Percentiles rank a stretch among this genome's conserved stretches.
These are phyloP conservation scores for Podarcis muralis DNA, from an alignment of 2,113 vertebrate genomes.

Conservation along the genomic window DNA sequence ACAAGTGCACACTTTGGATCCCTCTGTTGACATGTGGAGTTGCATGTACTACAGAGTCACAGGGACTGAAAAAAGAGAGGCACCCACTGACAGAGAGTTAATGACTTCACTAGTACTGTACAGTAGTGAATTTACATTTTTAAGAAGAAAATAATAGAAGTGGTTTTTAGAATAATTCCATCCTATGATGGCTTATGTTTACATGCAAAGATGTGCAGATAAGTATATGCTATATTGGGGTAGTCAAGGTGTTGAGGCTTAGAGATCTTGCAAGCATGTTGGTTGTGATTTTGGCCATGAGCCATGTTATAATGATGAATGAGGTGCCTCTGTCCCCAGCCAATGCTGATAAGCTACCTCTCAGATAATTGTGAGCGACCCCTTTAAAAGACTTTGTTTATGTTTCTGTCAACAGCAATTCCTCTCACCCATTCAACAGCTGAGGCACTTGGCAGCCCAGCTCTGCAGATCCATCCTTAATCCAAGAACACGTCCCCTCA, in stretches of 20 bases:
- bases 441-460: conserved; percentile 11
- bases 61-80: background rate
- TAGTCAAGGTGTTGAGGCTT: background rate
- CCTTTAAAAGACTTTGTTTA: conserved; percentile 20
- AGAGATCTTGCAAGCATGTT: background rate
- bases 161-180: background rate
- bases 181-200: background rate
- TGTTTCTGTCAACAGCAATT: conserved; percentile 16
- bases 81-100: background rate
- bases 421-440: conserved; percentile 23
- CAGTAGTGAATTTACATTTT: background rate
- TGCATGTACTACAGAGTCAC: background rate
- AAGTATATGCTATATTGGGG: background rate
- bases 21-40: background rate
- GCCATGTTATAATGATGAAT: background rate
- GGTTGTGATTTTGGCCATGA: background rate
- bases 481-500: conserved; percentile 31
- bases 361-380: background rate
- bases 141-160: no score
- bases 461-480: conserved; percentile 7
- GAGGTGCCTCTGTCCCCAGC: background rate
- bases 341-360: background rate
- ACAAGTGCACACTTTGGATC: background rate
- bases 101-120: background rate
- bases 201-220: background rate